Conservation (phyloP, 2,113 vertebrate species). For the Nycticryphes semicollaris region DNA sequence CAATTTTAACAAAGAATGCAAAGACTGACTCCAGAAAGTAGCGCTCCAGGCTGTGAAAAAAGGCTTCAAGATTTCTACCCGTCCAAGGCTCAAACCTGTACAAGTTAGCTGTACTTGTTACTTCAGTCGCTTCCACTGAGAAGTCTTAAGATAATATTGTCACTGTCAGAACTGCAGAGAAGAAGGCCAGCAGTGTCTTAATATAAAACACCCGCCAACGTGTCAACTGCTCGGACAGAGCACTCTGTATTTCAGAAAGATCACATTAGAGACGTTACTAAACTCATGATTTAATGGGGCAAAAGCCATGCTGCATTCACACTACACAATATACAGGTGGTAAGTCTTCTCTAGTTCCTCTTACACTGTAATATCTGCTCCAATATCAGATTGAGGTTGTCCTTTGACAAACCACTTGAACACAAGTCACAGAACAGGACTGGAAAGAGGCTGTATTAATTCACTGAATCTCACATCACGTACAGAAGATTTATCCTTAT, state of each 20-base stretch:
- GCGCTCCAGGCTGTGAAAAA: neutral
- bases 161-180: neutral
- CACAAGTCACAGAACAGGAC: neutral
- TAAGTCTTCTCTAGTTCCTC: no score
- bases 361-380: no score
- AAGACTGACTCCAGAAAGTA: neutral
- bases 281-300: neutral
- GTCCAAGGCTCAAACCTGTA: neutral
- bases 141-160: neutral
- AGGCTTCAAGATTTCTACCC: neutral
- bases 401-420: neutral
- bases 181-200: neutral
- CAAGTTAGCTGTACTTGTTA: neutral
- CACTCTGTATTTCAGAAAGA: neutral
- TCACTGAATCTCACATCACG: neutral
- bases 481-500: neutral
- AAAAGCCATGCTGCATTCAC: neutral
- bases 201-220: neutral
- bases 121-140: neutral
- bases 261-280: neutral
- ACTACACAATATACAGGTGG: no score
- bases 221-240: neutral
- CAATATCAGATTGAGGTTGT: no score
- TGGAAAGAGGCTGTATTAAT: neutral
- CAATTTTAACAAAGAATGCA: neutral